Conservation (phyloP, 1,140 invertebrate species). For the Sminthurides bifidus region DNA sequence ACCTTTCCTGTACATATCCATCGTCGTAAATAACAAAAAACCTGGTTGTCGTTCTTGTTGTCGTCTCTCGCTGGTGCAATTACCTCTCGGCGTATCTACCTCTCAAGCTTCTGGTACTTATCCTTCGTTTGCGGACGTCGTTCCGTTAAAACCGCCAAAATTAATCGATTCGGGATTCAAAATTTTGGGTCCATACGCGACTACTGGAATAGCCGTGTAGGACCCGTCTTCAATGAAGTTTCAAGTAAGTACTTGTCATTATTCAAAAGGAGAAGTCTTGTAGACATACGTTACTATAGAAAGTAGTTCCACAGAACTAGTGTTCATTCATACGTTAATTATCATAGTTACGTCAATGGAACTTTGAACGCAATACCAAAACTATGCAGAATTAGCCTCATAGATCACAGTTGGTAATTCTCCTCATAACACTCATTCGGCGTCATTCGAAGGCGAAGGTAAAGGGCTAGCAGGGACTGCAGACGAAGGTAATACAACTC, state of each 20-base stretch:
- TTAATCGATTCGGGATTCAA: constrained; percentile 30
- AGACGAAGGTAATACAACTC: no score
- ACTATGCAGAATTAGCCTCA: background rate
- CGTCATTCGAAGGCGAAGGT: no score
- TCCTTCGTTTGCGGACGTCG: no score
- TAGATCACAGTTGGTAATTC: background rate
- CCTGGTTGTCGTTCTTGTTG: background rate
- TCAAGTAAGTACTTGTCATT: constrained; percentile 29
- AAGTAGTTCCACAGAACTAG: no score
- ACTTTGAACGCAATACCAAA: background rate
- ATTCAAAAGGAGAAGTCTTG: background rate
- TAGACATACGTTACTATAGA: no score
- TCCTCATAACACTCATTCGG: no score
- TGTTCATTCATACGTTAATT: background rate
- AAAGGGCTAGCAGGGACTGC: no score
- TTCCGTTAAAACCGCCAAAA: constrained; percentile 25
- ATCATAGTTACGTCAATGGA: background rate
- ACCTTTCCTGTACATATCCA: background rate
- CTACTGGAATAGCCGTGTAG: constrained; percentile 31
- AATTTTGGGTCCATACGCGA: constrained; percentile 31
- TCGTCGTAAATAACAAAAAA: background rate
- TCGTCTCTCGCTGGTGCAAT: background rate
- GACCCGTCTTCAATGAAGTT: constrained; percentile 30
- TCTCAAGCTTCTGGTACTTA: no score
- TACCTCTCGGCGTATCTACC: no score